Base-by-base conservation (phyloP, 2,888 invertebrate species). In the Sussaba pulchella region DNA sequence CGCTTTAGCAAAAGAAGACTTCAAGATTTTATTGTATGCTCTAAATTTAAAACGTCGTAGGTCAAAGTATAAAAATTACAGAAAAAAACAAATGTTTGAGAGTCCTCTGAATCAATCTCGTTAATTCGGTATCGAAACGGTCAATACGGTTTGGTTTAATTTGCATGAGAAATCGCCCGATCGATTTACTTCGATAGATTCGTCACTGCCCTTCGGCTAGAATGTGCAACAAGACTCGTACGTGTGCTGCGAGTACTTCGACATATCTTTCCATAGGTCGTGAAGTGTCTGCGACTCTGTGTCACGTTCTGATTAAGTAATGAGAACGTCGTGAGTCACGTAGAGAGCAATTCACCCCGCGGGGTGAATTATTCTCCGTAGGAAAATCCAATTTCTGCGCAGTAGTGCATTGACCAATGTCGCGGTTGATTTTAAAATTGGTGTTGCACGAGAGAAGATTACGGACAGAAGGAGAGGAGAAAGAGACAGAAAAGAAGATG, bases 321-420 rank as follows among this genome's bases (percentile, higher is more conserved):
- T 21, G 26, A 47, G 64, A 57, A 21, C 9, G 66, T 71, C 64
- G 77, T 77, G 70, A 77, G 77, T 77, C 77, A 71, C 77, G 77
- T 71, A 71, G 17, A 17, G n/a, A n/a, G n/a, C n/a, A n/a, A n/a
- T n/a, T n/a, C 45, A 64, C 64, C 71, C 77, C 57, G 71, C 19
- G 71, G 77, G 77, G 43, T 77, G 50, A 66, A 71, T 77, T 66
- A 41, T 59, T 47, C 64, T 59, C 59, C 19, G 19, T 19, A 47
- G 24, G 24, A 52, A 36, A 72, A 63, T 63, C 45, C 31, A 39
- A 61, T 39, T 39, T 61, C 39, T 24, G 31, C 31, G 21, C 57
- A 10, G 47, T 59, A 59, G n/a, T 54, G 0, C 36, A 64, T 43
- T 52, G 26, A 39, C n/a, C 17, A 31, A 71, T 50, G 50, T 14